A percentile compares a stretch with the other conserved stretches of the same genome.
Evolutionary conservation across 2,888 invertebrate genomes (phyloP).

Genomic region (Orthosia incerta): DNA sequence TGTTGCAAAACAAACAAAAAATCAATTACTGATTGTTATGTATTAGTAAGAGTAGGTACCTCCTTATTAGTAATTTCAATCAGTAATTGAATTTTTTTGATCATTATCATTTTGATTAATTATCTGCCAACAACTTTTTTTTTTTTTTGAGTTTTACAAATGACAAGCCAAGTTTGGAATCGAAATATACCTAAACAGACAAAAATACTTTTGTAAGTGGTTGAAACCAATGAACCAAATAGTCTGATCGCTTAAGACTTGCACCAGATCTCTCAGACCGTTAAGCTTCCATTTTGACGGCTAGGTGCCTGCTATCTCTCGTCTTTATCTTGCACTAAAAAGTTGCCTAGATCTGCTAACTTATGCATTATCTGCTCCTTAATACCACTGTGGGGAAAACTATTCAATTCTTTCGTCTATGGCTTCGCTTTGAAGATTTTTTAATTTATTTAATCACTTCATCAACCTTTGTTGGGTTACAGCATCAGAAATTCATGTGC

Average conservation of each 20-base stretch:
- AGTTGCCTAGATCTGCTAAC: conserved; percentile 31
- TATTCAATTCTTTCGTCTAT: background rate
- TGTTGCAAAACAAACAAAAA: background rate
- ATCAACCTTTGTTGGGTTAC: no score
- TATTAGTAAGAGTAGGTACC: no score
- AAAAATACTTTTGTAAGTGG: background rate
- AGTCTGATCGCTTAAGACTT: conserved; percentile 5
- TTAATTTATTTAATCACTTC: no score
- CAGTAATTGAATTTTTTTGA: no score
- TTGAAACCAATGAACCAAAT: background rate
- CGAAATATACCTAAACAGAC: no score
- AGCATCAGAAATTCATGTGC: no score
- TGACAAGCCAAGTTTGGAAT: background rate
- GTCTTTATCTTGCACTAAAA: conserved; percentile 17
- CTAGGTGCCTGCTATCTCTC: conserved; percentile 14
- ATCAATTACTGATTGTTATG: background rate
- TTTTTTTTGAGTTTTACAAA: no score
- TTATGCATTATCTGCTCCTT: conserved; percentile 24
- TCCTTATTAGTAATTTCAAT: no score
- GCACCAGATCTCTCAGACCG: background rate
- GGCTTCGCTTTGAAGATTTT: no score
- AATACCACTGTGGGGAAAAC: background rate
- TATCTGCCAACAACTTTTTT: background rate
- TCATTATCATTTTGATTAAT: no score
- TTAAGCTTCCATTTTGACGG: conserved; percentile 27